phyloP scores from a whole-genome alignment of 2,113 vertebrate genomes.

The Dipodomys merriami region DNA sequence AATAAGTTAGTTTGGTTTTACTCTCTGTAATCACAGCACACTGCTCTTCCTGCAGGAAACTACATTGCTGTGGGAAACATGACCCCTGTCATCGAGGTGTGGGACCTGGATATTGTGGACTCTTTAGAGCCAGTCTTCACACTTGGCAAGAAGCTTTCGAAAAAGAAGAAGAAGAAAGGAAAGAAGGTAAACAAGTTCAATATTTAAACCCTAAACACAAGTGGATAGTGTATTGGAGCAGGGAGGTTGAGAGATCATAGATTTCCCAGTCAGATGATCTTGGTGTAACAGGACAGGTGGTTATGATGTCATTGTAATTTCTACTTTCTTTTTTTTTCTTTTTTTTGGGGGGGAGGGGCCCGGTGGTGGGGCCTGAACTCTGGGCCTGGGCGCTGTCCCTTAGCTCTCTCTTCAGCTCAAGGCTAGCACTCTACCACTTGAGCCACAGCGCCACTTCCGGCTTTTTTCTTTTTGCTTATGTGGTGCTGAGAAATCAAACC shows the following conservation, averaged over 20 bases:
- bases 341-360: no score
- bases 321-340: no score
- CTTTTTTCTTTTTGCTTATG: no score
- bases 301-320: neutral
- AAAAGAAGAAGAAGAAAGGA: slow-evolving; percentile 94
- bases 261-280: neutral
- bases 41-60: slow-evolving; percentile 87
- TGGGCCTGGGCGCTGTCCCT: no score
- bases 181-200: slow-evolving; percentile 89
- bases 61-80: slow-evolving; percentile 96
- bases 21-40: neutral
- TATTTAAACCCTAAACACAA: neutral
- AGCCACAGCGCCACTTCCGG: no score
- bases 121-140: slow-evolving; percentile 96
- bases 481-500: no score
- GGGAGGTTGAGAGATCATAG: fast-evolving
- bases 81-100: slow-evolving; percentile 96
- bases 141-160: slow-evolving; percentile 91
- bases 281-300: neutral
- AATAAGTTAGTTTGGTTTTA: neutral
- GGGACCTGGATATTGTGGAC: slow-evolving; percentile 98
- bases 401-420: no score
- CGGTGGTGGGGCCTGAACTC: no score
- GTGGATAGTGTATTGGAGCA: neutral
- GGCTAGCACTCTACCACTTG: no score